Percentiles rank a stretch among this genome's conserved stretches.
Conservation (phyloP, 2,113 vertebrate species). For the Patagioenas fasciata region DNA sequence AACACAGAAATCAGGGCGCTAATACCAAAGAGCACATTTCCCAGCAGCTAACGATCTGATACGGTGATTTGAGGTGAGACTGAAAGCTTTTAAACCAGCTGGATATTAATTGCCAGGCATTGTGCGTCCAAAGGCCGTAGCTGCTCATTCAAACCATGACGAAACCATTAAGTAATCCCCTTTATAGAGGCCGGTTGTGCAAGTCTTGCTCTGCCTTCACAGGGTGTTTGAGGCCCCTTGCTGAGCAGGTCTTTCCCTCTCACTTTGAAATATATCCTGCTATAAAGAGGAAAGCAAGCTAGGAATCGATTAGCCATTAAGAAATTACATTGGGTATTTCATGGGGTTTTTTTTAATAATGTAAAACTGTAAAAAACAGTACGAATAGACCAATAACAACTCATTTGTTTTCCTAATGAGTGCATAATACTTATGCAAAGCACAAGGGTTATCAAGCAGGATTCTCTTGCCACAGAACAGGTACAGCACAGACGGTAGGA, state of each 20-base stretch:
- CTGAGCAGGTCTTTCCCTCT: background rate
- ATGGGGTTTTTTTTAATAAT: background rate
- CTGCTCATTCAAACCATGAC: background rate
- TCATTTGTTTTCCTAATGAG: conserved; percentile 13
- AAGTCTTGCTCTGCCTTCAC: background rate
- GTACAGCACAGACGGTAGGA: background rate
- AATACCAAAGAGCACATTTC: background rate
- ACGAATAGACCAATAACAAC: background rate
- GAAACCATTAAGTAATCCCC: background rate
- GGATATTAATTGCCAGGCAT: background rate
- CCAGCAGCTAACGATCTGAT: background rate
- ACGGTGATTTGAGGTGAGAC: background rate
- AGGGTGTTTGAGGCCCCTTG: background rate
- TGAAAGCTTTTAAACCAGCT: background rate
- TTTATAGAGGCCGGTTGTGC: background rate
- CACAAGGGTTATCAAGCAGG: conserved; percentile 46
- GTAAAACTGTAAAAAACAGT: background rate
- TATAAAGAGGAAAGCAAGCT: background rate
- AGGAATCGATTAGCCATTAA: background rate
- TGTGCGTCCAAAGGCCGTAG: background rate
- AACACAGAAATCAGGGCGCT: background rate
- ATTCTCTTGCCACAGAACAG: conserved; percentile 39
- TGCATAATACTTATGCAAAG: conserved; percentile 38
- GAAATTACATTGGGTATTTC: background rate
- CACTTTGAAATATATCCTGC: background rate